Evolutionary conservation across 2,797 vertebrate species (phyloP), one percentile per base, ranked within the genome.

Genomic region (Hafferia zeledoni): DNA sequence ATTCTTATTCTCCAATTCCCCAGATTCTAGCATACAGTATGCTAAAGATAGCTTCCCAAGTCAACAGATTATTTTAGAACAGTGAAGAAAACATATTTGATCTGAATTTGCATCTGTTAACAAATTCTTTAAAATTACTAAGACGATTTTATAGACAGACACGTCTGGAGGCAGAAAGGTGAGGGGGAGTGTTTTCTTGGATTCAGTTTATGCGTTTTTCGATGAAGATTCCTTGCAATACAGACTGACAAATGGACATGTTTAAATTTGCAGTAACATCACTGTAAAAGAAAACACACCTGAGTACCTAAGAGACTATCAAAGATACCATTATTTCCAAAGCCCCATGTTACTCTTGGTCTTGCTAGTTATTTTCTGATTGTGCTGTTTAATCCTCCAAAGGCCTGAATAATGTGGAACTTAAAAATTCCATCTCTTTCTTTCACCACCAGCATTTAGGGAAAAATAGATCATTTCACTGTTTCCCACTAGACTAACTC

Each of bases 91-190:
- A 87, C 31, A 77, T 55, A 65, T 74, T 77, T 85, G 18, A 85
- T 85, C 13, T 83, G 74, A 71, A 90, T 67, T 50, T 86, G 44
- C 16, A 85, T 78, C 41, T 85, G 64, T 52, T 95, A 92, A 84
- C 41, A 87, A 64, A 79, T 20, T 33, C 9, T 52, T 85, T 44
- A 55, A 53, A 56, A 69, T 69, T 60, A 53, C 11, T 83, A 23
- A 47, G 91, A 63, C 47, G 63, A 50, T 56, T 84, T 68, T 41
- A 65, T 18, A 57, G 13, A 31, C 27, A 85, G 59, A 60, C 70
- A 78, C 18, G 16, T 11, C 68, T 76, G 28, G 13, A 52, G 17
- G 31, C 13, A 2, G 5, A 2, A 10, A 4, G 2, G 1, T 22
- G 11, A 71, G 8, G 10, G 31, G 13, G 35, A 6, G 17, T 30